Base-by-base conservation (phyloP, 2,888 invertebrate genomes). In the Phengaris alcon region DNA sequence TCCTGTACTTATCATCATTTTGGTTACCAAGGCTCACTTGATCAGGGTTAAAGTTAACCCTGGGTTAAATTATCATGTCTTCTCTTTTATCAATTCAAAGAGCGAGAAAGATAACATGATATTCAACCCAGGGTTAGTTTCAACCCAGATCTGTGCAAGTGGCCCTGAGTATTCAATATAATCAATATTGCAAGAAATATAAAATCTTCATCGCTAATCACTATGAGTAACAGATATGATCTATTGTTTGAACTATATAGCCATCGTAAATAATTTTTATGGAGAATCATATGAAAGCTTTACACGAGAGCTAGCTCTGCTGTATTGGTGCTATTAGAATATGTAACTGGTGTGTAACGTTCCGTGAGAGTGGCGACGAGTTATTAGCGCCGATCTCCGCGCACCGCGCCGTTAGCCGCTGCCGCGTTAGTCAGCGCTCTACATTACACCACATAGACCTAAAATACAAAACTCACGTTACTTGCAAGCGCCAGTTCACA, bases 281-380 rank as follows among this genome's bases (percentile, higher is more conserved):
- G 22, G 3, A 15, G 22, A 0, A 15, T 15, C 10, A 10, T 10
- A 10, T 22, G 57, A 57, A 35, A 59, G 59, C 15, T 44, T 22
- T 44, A 64, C 64, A 35, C 64, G 9, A 6, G 64, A 64, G 10
- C 12, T 44, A 64, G 35, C 10, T 55, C n/a, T n/a, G 6, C 9
- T 55, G 64, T 64, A 64, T 64, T 13, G 64, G 35, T 64, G 75
- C 78, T 81, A 73, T 77, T 79, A 85, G 82, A 82, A 84, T 84
- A 85, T 84, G 83, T 81, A 79, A 81, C 80, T 85, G 84, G 86
- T 86, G 87, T 84, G 83, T 88, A 88, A 81, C 88, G 90, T 89
- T 88, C 88, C 89, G 84, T 86, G 87, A 88, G 89, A 89, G 86
- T 87, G 87, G 83, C 83, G 84, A 78, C 83, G 84, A 81, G 86